Percentiles rank a stretch among this genome's conserved stretches.
These are phyloP conservation scores for Aleiodes leptofemur DNA, from an alignment of 2,888 invertebrate genomes.

Conservation along the genomic window DNA sequence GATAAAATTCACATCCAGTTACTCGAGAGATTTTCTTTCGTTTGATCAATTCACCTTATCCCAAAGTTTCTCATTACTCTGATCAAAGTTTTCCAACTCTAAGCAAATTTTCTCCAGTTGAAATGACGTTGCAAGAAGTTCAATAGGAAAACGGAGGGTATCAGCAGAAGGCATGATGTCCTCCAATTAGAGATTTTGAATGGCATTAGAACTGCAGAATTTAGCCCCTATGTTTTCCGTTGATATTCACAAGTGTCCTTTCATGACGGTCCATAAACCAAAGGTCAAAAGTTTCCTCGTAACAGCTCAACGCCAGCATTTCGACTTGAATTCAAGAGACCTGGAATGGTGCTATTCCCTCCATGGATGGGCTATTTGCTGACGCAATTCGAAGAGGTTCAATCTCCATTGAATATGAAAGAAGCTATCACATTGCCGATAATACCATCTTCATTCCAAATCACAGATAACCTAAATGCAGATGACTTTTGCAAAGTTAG, in stretches of 20 bases:
- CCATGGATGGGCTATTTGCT: neutral
- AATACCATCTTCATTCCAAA: neutral
- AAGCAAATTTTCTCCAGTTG: conserved; percentile 3
- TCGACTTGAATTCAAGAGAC: neutral
- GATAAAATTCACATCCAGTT: too few relatives aligned
- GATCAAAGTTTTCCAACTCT: neutral
- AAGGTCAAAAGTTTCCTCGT: conserved; percentile 17
- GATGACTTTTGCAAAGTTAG: neutral
- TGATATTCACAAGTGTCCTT: conserved; percentile 4
- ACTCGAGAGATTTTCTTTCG: neutral
- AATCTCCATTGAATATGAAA: conserved; percentile 8
- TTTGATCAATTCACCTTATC: neutral
- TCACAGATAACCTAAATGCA: neutral
- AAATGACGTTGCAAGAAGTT: neutral
- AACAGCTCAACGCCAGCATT: neutral
- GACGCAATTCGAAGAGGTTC: conserved; percentile 1
- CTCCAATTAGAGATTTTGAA: neutral
- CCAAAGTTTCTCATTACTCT: conserved; percentile 11
- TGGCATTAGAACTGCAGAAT: neutral
- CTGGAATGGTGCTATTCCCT: neutral
- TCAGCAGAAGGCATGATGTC: conserved; percentile 1
- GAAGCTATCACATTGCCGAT: too few relatives aligned
- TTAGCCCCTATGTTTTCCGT: neutral
- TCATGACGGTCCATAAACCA: neutral
- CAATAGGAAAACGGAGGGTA: neutral